Evolutionary conservation across 2,888 invertebrate genomes (phyloP).

Genomic region (Drosophila colorata): DNA sequence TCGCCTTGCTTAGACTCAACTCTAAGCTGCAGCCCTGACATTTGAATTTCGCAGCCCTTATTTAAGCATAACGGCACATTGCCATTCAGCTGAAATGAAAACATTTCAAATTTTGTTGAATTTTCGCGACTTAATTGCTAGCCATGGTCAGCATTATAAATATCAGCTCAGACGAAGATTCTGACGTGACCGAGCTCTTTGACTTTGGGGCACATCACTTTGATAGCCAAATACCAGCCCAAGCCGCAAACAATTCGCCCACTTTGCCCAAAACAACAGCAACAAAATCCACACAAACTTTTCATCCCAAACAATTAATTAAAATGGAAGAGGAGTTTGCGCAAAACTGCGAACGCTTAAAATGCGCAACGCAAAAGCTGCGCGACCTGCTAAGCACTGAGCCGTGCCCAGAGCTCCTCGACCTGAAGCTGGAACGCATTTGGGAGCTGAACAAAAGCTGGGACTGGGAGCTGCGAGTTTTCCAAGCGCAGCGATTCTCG

Average conservation of each 20-base stretch:
- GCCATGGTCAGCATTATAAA: neutral
- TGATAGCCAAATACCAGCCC: neutral
- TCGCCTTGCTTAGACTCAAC: neutral
- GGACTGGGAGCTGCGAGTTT: neutral
- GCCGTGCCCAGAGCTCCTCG: neutral
- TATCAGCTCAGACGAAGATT: neutral
- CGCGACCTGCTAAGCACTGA: neutral
- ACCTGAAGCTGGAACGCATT: neutral
- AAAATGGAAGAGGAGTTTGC: neutral
- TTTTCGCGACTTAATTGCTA: too few species aligned
- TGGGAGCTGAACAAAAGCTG: slow-evolving; percentile 8
- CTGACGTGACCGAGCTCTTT: slow-evolving; percentile 1
- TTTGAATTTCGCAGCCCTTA: neutral
- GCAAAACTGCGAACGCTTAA: neutral
- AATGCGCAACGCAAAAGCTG: neutral
- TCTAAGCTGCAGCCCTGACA: slow-evolving; percentile 10
- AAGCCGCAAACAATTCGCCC: neutral
- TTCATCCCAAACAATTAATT: neutral
- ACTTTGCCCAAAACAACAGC: neutral
- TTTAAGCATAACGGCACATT: slow-evolving; percentile 5
- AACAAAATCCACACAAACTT: neutral
- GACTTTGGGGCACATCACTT: neutral
- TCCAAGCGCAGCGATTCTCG: neutral
- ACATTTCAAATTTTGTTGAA: too few species aligned
- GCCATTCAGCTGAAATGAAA: too few species aligned